These are phyloP conservation scores for Montipora capitata DNA, from an alignment of 92 coral and sea anemone species.

Conservation along the genomic window DNA sequence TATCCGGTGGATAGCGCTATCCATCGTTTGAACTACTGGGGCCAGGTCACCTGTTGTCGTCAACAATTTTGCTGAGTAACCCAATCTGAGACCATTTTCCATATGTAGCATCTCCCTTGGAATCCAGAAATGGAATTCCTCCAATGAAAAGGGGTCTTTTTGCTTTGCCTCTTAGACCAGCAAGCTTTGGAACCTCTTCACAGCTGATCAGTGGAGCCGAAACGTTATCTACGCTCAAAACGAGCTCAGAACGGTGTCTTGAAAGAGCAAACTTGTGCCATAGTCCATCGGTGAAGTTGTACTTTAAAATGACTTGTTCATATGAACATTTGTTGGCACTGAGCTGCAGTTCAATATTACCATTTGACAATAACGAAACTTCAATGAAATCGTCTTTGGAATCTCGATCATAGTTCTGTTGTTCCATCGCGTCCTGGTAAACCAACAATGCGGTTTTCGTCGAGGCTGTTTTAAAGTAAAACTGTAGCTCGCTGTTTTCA, in stretches of 20 bases:
- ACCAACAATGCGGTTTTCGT: slow-evolving; percentile 54
- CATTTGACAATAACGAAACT: slow-evolving; percentile 29
- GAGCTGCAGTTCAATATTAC: slow-evolving; percentile 7
- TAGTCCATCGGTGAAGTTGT: slow-evolving; percentile 47
- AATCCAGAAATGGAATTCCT: slow-evolving; percentile 68
- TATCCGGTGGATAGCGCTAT: no score
- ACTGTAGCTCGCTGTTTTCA: slow-evolving; percentile 60
- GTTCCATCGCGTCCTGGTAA: slow-evolving; percentile 73
- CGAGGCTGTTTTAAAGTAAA: slow-evolving; percentile 70
- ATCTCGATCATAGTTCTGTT: slow-evolving; percentile 1
- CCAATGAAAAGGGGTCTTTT: slow-evolving; percentile 59
- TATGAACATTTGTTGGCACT: not conserved
- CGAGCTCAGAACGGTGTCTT: slow-evolving; percentile 12
- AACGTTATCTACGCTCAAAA: slow-evolving; percentile 56
- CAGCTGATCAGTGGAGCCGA: slow-evolving; percentile 3
- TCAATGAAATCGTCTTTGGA: slow-evolving; percentile 17
- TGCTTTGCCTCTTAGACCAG: slow-evolving; percentile 33
- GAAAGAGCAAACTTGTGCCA: slow-evolving; percentile 72
- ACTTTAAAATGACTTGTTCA: not conserved
- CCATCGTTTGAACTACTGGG: no score
- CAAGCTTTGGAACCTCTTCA: not conserved
- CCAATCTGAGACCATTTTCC: slow-evolving; percentile 18
- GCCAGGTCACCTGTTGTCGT: slow-evolving; percentile 33
- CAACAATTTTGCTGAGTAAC: not conserved
- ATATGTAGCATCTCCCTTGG: not conserved